Conservation (phyloP, 2,888 invertebrate genomes). For the Microctonus brassicae region DNA sequence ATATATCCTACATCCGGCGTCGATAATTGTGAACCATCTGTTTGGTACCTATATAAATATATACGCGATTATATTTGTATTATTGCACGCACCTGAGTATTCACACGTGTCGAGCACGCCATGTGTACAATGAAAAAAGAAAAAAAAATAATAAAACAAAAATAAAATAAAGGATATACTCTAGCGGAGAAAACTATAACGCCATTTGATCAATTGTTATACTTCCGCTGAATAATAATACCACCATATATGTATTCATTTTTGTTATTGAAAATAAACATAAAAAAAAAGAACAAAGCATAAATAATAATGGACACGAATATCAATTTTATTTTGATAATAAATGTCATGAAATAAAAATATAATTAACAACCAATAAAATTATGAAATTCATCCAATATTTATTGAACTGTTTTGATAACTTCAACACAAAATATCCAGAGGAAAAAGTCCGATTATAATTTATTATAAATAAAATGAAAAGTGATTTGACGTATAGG, state of each 20-base stretch:
- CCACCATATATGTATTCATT: neutral
- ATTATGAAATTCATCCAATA: neutral
- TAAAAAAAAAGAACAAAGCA: neutral
- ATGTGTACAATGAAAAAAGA: conserved; percentile 8
- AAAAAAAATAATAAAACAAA: neutral
- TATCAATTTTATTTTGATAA: no score
- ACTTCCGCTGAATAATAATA: conserved; percentile 30
- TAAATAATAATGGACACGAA: no score
- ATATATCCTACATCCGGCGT: neutral
- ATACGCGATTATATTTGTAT: neutral
- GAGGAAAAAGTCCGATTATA: neutral
- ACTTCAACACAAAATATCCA: neutral
- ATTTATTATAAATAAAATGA: neutral
- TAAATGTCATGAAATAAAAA: no score
- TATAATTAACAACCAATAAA: neutral
- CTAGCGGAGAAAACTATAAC: conserved; percentile 12
- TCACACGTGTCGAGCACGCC: conserved; percentile 26
- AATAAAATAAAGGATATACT: no score
- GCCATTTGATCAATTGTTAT: neutral
- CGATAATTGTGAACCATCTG: conserved; percentile 13
- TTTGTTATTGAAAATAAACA: neutral
- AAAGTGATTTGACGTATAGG: neutral
- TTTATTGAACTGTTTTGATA: neutral
- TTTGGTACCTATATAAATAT: neutral
- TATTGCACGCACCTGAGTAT: conserved; percentile 25